These are phyloP conservation scores for Pachycephus smyrnensis DNA, from an alignment of 2,888 invertebrate species.

Conservation along the genomic window DNA sequence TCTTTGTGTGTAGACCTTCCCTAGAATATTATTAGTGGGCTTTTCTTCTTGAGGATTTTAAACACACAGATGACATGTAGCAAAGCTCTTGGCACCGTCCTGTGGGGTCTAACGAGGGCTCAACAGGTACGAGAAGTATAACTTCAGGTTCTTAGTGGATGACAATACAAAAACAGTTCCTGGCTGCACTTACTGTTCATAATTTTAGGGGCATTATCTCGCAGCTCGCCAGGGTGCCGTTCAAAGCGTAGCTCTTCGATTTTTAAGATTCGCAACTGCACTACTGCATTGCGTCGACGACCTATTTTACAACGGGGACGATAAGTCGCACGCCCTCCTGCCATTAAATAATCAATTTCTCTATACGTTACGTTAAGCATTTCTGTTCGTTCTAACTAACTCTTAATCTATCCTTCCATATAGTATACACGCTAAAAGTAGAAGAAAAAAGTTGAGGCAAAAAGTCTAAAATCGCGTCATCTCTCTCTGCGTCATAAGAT, in stretches of 20 bases:
- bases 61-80: background rate
- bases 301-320: slow-evolving; percentile 56
- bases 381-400: background rate
- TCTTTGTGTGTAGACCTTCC: background rate
- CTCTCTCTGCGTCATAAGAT: background rate
- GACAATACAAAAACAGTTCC: background rate
- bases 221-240: background rate
- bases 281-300: slow-evolving; percentile 62
- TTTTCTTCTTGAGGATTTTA: background rate
- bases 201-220: background rate
- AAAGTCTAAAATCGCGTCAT: background rate
- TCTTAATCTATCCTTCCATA: background rate
- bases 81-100: background rate
- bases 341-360: slow-evolving; percentile 52
- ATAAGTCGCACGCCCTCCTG: slow-evolving; percentile 43
- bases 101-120: background rate
- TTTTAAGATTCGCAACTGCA: background rate
- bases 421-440: background rate
- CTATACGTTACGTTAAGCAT: slow-evolving; percentile 5
- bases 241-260: background rate
- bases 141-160: background rate
- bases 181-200: background rate
- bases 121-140: background rate
- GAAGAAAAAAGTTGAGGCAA: background rate
- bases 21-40: background rate